Evolutionary conservation across 2,888 invertebrate genomes (phyloP).

Genomic region (Apoderus coryli): DNA sequence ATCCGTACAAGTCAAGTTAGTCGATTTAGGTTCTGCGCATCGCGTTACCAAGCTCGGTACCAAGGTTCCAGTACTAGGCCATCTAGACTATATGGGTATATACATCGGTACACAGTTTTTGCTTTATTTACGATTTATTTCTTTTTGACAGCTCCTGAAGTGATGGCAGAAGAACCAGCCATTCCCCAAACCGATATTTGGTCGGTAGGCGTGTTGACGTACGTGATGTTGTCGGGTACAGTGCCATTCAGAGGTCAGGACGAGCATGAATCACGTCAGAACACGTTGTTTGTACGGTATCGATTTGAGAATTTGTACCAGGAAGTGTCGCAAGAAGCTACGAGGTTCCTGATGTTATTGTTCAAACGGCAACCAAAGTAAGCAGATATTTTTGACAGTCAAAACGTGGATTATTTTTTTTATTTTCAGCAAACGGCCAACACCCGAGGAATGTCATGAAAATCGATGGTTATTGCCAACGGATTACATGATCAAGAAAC

Average conservation of each 20-base stretch:
- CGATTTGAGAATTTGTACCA: constrained; percentile 89
- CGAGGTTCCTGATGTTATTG: constrained; percentile 86
- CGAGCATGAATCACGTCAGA: constrained; percentile 75
- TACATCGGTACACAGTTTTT: constrained; percentile 10
- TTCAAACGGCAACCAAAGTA: constrained; percentile 89
- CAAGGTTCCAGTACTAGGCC: constrained; percentile 52
- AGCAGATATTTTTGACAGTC: constrained; percentile 25
- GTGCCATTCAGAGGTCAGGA: constrained; percentile 80
- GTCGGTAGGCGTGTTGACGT: constrained; percentile 85
- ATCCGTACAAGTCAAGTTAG: constrained; percentile 74
- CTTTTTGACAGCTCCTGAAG: constrained; percentile 63
- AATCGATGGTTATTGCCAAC: constrained; percentile 90
- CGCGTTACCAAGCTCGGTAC: constrained; percentile 67
- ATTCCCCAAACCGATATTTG: constrained; percentile 90
- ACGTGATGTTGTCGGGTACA: constrained; percentile 82
- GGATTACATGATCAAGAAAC: constrained; percentile 84
- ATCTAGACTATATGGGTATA: constrained; percentile 59
- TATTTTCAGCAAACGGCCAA: constrained; percentile 71
- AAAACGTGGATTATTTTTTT: constrained; percentile 1
- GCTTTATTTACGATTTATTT: neutral
- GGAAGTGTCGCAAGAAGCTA: constrained; percentile 85
- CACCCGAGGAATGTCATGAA: constrained; percentile 87
- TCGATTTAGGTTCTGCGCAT: constrained; percentile 83
- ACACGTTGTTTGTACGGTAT: constrained; percentile 83
- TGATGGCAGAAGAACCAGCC: constrained; percentile 73